A percentile compares a stretch with the other conserved stretches of the same genome.
Conservation (phyloP, 2,113 vertebrate genomes). For the Hemicordylus capensis region DNA sequence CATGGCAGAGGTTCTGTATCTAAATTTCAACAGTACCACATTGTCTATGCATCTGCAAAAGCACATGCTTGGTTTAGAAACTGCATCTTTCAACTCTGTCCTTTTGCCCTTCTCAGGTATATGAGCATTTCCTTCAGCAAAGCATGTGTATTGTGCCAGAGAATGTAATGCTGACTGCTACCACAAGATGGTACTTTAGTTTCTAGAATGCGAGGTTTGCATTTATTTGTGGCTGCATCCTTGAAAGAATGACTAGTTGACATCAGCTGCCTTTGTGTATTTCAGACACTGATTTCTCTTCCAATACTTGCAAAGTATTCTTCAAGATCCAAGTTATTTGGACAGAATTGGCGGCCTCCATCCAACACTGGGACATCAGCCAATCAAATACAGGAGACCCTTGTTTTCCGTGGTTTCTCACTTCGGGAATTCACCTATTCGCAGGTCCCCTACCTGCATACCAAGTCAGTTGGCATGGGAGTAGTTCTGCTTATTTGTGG, state of each 20-base stretch:
- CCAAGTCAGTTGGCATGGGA: too few relatives aligned
- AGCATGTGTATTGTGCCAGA: not conserved
- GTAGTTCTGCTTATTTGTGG: too few relatives aligned
- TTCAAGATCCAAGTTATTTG: not conserved
- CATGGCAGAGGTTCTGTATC: too few relatives aligned
- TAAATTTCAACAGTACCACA: too few relatives aligned
- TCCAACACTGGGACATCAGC: not conserved
- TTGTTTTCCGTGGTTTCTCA: too few relatives aligned
- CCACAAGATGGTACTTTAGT: constrained; percentile 53
- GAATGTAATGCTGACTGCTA: not conserved
- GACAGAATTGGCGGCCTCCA: not conserved
- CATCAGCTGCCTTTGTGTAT: not conserved
- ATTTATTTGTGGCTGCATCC: not conserved
- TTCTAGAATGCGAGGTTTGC: not conserved
- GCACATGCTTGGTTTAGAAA: too few relatives aligned
- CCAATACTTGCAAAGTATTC: not conserved
- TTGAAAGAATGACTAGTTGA: not conserved
- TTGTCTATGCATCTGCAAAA: too few relatives aligned
- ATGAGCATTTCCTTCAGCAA: not conserved
- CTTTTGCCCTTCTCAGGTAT: too few relatives aligned
- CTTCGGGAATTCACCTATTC: too few relatives aligned
- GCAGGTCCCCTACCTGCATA: too few relatives aligned
- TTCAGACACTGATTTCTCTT: not conserved
- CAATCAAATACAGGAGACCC: too few relatives aligned
- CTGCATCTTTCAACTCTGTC: too few relatives aligned